Percentiles rank a stretch among this genome's conserved stretches.
Evolutionary conservation across 2,888 invertebrate genomes (phyloP).

Genomic region (Drosophila kanekoi): DNA sequence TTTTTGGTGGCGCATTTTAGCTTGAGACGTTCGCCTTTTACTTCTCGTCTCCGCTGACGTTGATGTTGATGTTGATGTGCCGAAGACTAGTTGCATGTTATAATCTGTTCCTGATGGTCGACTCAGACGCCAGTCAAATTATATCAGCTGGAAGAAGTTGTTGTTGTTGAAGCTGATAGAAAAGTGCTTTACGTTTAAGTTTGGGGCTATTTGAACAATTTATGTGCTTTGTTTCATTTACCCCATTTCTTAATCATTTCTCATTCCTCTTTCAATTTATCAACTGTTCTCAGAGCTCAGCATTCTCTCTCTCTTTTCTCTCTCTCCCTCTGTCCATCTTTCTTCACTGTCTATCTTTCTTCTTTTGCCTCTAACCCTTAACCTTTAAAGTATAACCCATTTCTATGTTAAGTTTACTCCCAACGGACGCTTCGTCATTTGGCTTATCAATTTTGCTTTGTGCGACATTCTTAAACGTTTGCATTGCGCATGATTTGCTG

Average conservation of each 20-base stretch:
- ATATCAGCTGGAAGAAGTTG: not conserved
- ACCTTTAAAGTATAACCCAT: no score
- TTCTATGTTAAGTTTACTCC: not conserved
- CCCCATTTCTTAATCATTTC: no score
- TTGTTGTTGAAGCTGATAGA: not conserved
- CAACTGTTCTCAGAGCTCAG: no score
- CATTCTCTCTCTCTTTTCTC: not conserved
- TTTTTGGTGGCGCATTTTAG: constrained; percentile 49
- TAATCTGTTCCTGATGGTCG: constrained; percentile 19
- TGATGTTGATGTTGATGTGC: constrained; percentile 31
- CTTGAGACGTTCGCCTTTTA: constrained; percentile 37
- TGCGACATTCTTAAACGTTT: no score
- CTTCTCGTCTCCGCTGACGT: constrained; percentile 14
- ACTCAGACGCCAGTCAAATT: not conserved
- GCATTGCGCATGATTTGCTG: no score
- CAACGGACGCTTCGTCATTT: no score
- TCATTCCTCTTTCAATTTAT: no score
- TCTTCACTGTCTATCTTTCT: no score
- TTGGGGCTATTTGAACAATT: no score
- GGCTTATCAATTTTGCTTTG: not conserved
- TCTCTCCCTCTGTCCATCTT: no score
- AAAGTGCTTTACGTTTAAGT: not conserved
- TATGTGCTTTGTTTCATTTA: no score
- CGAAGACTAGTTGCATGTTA: constrained; percentile 9
- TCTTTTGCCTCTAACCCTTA: no score